phyloP scores from a whole-genome alignment of 2,113 vertebrate genomes.

The Nesogale talazaci region DNA sequence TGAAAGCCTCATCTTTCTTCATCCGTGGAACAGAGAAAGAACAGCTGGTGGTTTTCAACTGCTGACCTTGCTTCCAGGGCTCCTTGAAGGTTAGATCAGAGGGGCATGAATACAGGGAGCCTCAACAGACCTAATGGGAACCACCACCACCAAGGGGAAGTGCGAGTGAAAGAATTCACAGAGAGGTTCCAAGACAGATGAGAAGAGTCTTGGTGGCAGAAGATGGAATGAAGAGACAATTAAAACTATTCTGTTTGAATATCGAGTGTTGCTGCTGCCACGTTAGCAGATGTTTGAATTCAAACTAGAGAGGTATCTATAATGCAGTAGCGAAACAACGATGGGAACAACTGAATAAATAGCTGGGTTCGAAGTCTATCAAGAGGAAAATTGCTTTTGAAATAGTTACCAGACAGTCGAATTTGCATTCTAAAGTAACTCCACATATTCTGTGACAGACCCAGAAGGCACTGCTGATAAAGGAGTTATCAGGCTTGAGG shows the following conservation, averaged over 20 bases:
- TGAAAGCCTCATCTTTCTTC: too few species aligned
- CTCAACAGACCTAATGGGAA: not conserved
- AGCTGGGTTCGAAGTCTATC: constrained; percentile 26
- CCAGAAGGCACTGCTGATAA: not conserved
- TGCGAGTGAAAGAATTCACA: not conserved
- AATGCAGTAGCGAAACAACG: not conserved
- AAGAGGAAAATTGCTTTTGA: not conserved
- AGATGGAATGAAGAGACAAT: constrained; percentile 24
- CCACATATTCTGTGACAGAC: not conserved
- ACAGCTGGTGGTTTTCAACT: too few species aligned
- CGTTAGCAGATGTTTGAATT: constrained; percentile 18
- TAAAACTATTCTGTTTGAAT: constrained; percentile 14
- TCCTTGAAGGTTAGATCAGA: not conserved
- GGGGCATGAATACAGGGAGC: not conserved
- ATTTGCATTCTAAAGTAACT: not conserved
- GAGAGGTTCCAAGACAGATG: not conserved
- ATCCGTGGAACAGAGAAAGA: too few species aligned
- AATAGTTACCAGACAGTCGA: not conserved
- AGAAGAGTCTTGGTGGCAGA: not conserved
- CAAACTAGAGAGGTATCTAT: not conserved
- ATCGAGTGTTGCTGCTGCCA: not conserved
- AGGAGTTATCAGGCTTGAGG: not conserved
- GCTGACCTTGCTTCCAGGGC: too few species aligned
- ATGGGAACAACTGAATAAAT: constrained; percentile 18
- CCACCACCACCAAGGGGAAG: not conserved